phyloP scores from a whole-genome alignment of 2,888 invertebrate species.

The Macrosoma leucophasiata region DNA sequence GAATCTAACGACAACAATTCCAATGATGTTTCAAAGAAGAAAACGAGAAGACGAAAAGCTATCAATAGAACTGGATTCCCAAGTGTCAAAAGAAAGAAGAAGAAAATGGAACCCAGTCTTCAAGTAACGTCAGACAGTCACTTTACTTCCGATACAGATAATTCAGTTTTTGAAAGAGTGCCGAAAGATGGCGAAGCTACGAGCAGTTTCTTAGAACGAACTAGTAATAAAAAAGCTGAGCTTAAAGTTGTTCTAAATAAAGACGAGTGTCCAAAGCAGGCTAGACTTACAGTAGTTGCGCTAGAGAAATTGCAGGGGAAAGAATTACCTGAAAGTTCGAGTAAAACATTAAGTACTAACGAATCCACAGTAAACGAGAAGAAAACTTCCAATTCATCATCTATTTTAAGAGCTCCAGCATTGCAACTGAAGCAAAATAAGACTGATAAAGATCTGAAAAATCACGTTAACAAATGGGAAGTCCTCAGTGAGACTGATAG shows the following conservation, averaged over 20 bases:
- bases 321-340: slow-evolving; percentile 43
- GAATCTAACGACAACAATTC: slow-evolving; percentile 44
- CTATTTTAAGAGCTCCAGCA: slow-evolving; percentile 62
- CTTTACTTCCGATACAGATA: slow-evolving; percentile 59
- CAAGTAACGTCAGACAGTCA: slow-evolving; percentile 49
- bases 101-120: slow-evolving; percentile 67
- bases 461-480: slow-evolving; percentile 73
- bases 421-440: slow-evolving; percentile 60
- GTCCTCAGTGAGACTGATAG: slow-evolving; percentile 77
- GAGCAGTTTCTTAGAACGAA: slow-evolving; percentile 79
- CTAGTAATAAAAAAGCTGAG: slow-evolving; percentile 61
- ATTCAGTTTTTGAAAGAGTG: slow-evolving; percentile 79
- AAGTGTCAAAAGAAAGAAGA: slow-evolving; percentile 87
- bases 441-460: slow-evolving; percentile 56
- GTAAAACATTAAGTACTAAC: slow-evolving; percentile 31
- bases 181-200: slow-evolving; percentile 82
- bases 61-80: slow-evolving; percentile 93
- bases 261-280: slow-evolving; percentile 69
- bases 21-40: slow-evolving; percentile 51
- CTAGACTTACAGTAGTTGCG: slow-evolving; percentile 76
- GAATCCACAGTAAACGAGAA: slow-evolving; percentile 38
- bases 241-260: slow-evolving; percentile 68
- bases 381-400: slow-evolving; percentile 41
- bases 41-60: slow-evolving; percentile 81
- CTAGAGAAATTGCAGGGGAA: slow-evolving; percentile 77